A percentile compares a stretch with the other conserved stretches of the same genome.
These are phyloP conservation scores for Zaprionus capensis DNA, from an alignment of 1,140 invertebrate species.

Conservation along the genomic window DNA sequence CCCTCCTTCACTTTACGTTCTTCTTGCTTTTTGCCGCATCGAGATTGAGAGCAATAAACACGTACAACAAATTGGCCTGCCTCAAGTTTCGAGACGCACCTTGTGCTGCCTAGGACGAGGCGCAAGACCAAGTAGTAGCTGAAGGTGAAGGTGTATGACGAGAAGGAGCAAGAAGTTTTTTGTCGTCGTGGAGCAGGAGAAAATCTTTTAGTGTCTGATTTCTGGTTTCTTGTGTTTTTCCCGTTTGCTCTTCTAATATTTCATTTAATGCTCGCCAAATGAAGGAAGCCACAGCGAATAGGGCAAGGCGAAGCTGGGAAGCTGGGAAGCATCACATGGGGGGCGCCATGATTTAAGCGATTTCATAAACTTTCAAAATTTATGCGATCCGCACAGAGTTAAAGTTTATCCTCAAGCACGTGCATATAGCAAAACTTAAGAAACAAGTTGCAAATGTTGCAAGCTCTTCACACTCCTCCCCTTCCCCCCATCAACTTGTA, in stretches of 20 bases:
- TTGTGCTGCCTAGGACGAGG: neutral
- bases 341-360: constrained; percentile 37
- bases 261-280: constrained; percentile 40
- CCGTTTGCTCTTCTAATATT: constrained; percentile 47
- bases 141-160: too few species aligned
- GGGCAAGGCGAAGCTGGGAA: neutral
- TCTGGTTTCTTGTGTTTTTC: constrained; percentile 38
- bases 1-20: neutral
- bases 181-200: neutral
- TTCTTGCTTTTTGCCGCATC: constrained; percentile 12
- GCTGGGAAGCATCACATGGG: neutral
- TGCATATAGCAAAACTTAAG: constrained; percentile 24
- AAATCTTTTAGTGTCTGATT: constrained; percentile 39
- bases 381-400: constrained; percentile 24
- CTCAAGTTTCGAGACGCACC: constrained; percentile 47
- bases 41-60: constrained; percentile 58
- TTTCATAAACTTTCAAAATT: constrained; percentile 45
- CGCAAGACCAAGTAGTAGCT: neutral
- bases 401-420: constrained; percentile 38
- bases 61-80: constrained; percentile 55
- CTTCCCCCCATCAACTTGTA: neutral
- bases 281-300: neutral
- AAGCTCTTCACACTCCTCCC: neutral
- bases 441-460: constrained; percentile 21
- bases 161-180: neutral